Base-by-base conservation (phyloP, 1,140 invertebrate species). In the Venturia canescens region DNA sequence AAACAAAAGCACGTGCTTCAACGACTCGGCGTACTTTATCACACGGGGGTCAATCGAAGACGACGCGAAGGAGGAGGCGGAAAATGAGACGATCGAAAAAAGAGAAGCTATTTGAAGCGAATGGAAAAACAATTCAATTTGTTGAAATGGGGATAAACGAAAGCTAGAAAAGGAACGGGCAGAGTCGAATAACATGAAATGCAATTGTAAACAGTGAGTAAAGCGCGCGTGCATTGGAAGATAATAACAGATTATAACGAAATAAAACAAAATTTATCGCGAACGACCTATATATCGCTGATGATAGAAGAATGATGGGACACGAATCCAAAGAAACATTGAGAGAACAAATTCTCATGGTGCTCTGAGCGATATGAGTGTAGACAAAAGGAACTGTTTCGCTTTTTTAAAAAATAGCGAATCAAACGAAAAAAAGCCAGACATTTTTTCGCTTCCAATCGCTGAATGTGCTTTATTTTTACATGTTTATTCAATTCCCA, bases 21-120 rank as follows among this genome's bases (percentile, higher is more conserved):
- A 63, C 27, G 1, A 23, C 21, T 38, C 31, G 53, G 21, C 18
- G 75, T n/a, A 66, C 63, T 77, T 26, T 66, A 77, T 77, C 75
- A 60, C 75, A 77, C 75, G 63, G 26, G 50, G 80, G 82, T 84
- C 84, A 84, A 85, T 84, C 82, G 27, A 23, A 48, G 23, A 29
- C 18, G n/a, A 38, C 11, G 66, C 27, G 57, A 77, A 63, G 2
- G 69, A 38, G 23, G 34, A 50, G n/a, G 48, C 4, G 31, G 31
- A 57, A 57, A 63, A 53, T 16, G 29, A 66, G 34, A 76, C 15
- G 16, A 76, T 5, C 26, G 16, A 29, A 26, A 26, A 34, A 72
- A 34, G 57, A 31, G 23, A 71, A 44, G 13, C 38, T 44, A 44
- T 11, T 11, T 44, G 38, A 44, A 44, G 13, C 38, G 38, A 44